These are phyloP conservation scores for Pheosia tremula DNA, from an alignment of 2,888 invertebrate species.

Conservation along the genomic window DNA sequence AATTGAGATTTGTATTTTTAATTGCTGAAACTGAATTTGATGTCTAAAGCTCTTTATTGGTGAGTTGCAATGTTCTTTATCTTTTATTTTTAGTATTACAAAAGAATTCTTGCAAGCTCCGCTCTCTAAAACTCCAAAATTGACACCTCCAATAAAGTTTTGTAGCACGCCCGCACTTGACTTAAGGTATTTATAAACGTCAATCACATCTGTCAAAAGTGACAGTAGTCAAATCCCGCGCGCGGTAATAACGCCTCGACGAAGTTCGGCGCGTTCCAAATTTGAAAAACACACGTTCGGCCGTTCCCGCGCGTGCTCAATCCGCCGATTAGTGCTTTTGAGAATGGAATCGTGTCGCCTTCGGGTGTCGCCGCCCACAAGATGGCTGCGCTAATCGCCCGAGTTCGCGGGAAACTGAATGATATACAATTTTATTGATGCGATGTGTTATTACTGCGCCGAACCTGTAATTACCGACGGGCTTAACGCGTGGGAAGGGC, in stretches of 20 bases:
- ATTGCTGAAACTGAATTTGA: too few relatives aligned
- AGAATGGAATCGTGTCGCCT: conserved; percentile 83
- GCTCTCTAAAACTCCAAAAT: neutral
- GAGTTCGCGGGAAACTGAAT: conserved; percentile 79
- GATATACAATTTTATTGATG: conserved; percentile 84
- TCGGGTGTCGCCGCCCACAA: conserved; percentile 81
- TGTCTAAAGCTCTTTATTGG: neutral
- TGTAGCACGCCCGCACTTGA: conserved; percentile 75
- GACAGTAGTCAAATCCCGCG: conserved; percentile 81
- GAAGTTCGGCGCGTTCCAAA: conserved; percentile 65
- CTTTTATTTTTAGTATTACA: neutral
- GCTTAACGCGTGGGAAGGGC: conserved; percentile 81
- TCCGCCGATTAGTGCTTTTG: conserved; percentile 83
- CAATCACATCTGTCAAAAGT: conserved; percentile 81
- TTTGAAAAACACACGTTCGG: conserved; percentile 82
- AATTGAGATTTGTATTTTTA: too few relatives aligned
- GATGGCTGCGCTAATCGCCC: conserved; percentile 82
- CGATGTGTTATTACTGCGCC: conserved; percentile 81
- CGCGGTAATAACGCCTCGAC: conserved; percentile 69
- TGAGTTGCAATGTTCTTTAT: neutral
- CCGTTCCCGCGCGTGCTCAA: conserved; percentile 77
- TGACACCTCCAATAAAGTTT: conserved; percentile 13
- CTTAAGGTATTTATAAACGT: conserved; percentile 78
- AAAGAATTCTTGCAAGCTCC: neutral
- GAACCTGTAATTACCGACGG: conserved; percentile 79